Evolutionary conservation across 1,140 invertebrate species (phyloP).

Genomic region (Mya arenaria): DNA sequence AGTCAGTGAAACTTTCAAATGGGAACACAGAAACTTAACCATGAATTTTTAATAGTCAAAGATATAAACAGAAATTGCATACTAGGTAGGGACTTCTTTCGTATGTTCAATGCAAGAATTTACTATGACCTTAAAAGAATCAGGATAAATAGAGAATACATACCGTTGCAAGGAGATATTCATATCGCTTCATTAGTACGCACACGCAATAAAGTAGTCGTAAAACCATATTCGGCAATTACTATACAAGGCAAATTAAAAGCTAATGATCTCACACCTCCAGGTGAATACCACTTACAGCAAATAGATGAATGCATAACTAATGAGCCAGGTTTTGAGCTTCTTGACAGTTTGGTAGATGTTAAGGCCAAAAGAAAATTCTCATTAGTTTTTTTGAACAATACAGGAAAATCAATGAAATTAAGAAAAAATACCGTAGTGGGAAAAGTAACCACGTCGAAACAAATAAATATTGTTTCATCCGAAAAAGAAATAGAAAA

Average conservation of each 20-base stretch:
- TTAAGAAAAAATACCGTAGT: background rate
- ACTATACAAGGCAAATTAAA: constrained; percentile 2
- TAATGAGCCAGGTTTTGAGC: background rate
- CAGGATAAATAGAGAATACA: background rate
- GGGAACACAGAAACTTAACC: constrained; percentile 14
- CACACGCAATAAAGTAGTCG: background rate
- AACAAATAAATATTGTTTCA: background rate
- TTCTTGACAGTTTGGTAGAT: background rate
- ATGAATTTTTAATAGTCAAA: constrained; percentile 1
- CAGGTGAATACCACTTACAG: background rate
- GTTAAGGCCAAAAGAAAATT: background rate
- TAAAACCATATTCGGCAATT: constrained; percentile 4
- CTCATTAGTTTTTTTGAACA: background rate
- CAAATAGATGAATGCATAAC: background rate
- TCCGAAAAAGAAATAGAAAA: background rate
- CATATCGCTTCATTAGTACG: constrained; percentile 18
- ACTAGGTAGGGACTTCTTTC: constrained; percentile 17
- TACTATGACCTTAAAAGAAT: constrained; percentile 30
- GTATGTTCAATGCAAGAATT: background rate
- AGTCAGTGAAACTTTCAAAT: background rate
- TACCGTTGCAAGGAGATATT: constrained; percentile 16
- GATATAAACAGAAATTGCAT: constrained; percentile 39
- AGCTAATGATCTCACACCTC: background rate
- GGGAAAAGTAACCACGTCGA: background rate
- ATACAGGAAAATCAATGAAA: background rate